phyloP scores from a whole-genome alignment of 2,888 invertebrate genomes.

The Oxycera nigricornis region DNA sequence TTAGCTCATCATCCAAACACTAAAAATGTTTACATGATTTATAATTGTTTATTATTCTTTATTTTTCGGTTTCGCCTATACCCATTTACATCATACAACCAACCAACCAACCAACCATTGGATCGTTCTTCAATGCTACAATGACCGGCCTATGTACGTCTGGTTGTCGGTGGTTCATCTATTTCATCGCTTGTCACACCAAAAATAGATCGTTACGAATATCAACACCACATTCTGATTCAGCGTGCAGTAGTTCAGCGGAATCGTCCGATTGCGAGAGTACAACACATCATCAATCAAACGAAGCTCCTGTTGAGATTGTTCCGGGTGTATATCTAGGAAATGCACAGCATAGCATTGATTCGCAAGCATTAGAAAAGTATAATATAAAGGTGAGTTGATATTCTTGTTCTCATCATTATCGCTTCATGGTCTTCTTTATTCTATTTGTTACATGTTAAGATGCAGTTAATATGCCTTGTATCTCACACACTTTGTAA shows the following conservation, averaged over 20 bases:
- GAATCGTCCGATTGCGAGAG: conserved; percentile 78
- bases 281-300: conserved; percentile 64
- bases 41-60: neutral
- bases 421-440: no score
- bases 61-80: neutral
- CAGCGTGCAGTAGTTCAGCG: conserved; percentile 69
- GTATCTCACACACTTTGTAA: no score
- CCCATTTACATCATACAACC: neutral
- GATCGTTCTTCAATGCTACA: no score
- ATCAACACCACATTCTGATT: conserved; percentile 72
- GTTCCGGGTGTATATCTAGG: conserved; percentile 92
- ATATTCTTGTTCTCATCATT: no score
- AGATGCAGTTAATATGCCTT: no score
- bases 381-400: conserved; percentile 80
- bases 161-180: neutral
- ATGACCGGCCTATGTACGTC: neutral
- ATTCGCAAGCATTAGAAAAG: conserved; percentile 85
- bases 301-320: conserved; percentile 93
- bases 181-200: neutral
- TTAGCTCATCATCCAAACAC: no score
- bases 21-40: neutral
- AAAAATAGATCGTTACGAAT: conserved; percentile 73
- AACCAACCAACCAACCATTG: no score
- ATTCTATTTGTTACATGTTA: no score
- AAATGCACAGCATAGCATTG: conserved; percentile 92